Evolutionary conservation across 2,888 invertebrate species (phyloP).

Genomic region (Pseudococcus viburni): DNA sequence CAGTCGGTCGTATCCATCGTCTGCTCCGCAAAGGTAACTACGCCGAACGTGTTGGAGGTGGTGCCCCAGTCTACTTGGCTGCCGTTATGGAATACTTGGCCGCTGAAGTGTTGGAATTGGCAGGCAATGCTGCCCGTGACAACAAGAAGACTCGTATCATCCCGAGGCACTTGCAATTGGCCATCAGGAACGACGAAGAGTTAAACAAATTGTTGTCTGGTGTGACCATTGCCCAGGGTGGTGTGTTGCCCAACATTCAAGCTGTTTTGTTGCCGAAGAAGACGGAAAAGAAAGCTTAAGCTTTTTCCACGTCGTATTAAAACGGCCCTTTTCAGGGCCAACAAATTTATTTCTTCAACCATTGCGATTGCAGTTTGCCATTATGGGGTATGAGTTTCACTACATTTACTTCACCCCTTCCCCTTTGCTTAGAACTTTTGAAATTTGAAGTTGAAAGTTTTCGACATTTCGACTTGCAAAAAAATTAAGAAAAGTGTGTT

Average conservation of each 20-base stretch:
- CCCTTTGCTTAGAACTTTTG: too few relatives aligned
- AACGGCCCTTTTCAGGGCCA: slow-evolving; percentile 65
- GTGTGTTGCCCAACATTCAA: slow-evolving; percentile 79
- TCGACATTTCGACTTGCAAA: too few relatives aligned
- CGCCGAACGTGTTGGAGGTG: slow-evolving; percentile 75
- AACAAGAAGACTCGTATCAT: slow-evolving; percentile 82
- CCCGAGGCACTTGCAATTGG: slow-evolving; percentile 84
- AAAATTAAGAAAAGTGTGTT: too few relatives aligned
- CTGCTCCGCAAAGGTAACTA: slow-evolving; percentile 77
- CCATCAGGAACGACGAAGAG: slow-evolving; percentile 88
- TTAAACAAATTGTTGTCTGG: slow-evolving; percentile 82
- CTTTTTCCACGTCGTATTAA: background rate
- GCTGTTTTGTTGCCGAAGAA: slow-evolving; percentile 67
- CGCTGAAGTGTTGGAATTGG: slow-evolving; percentile 79
- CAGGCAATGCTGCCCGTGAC: slow-evolving; percentile 77
- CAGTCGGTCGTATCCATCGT: slow-evolving; percentile 76
- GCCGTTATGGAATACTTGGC: slow-evolving; percentile 78
- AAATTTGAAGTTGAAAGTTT: too few relatives aligned
- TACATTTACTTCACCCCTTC: too few relatives aligned
- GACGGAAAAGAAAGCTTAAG: slow-evolving; percentile 70
- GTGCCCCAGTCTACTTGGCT: slow-evolving; percentile 75
- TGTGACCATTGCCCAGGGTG: slow-evolving; percentile 88
- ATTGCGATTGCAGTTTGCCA: background rate
- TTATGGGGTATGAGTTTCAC: too few relatives aligned
- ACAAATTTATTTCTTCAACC: slow-evolving; percentile 25